Evolutionary conservation across 1,140 invertebrate species (phyloP), one percentile per base, ranked within the genome.

Genomic region (Ips nitidus): DNA sequence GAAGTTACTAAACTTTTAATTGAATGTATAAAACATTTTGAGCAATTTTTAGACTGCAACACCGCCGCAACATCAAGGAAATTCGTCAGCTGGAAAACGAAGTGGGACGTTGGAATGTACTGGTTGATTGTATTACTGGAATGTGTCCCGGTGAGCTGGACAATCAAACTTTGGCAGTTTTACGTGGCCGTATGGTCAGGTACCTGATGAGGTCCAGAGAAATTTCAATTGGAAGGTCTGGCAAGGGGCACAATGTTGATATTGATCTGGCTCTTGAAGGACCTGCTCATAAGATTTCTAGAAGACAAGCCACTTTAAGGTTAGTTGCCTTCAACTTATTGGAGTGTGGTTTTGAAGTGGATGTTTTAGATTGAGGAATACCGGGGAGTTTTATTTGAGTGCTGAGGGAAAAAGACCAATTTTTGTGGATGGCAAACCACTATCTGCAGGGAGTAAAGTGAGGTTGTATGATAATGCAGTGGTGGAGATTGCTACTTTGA

Each of bases 151-250:
- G 87, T 2, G 92, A 94, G 75, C 89, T 94, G 79, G 96, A 98
- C 80, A 92, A 91, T 80, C 93, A 97, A 81, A 98, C 95, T 0
- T 84, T 98, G 52, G 97, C 95, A 0, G 92, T 98, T 58, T 83
- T 99, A n/a, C 84, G 94, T 45, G 97, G 97, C 4, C 85, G 95
- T 70, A 87, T 95, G 71, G 95, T 98, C 4, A 85, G 95, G 47
- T 98, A 97, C 82, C 85, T 98, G 36, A 98, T 98, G 94, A 85
- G 94, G 67, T 97, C 94, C n/a, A 86, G 90, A 81, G 94, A 98
- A 90, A 97, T 98, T 40, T 95, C 94, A 1, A 88, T 98, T 50
- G 97, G 97, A 36, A 87, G 97, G 66, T 89, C 89, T 71, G 94
- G 95, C 1, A 91, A 93, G 76, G 94, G 97, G 77, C 90, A 94